Conservation (phyloP, 2,797 vertebrate species). For the Crypturellus tataupa region DNA sequence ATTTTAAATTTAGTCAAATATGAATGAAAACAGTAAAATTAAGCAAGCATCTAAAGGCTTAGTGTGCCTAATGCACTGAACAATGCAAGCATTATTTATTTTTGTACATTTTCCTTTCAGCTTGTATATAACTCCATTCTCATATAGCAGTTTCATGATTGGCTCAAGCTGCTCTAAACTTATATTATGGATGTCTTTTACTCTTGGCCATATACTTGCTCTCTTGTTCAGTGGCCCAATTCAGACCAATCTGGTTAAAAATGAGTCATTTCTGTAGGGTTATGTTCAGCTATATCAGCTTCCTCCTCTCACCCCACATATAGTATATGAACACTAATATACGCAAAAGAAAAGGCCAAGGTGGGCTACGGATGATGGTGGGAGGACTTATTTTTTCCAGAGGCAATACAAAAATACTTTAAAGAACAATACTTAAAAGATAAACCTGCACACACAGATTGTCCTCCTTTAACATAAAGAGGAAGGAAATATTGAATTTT, state of each 20-base stretch:
- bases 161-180: not conserved
- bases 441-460: not conserved
- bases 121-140: not conserved
- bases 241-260: not conserved
- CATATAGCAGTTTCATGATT: not conserved
- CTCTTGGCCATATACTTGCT: not conserved
- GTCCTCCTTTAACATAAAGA: not conserved
- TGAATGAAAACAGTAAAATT: not conserved
- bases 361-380: accelerated
- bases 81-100: not conserved
- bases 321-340: not conserved
- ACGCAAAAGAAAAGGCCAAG: not conserved
- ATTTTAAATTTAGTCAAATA: not conserved
- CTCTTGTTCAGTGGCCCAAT: not conserved
- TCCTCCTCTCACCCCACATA: not conserved
- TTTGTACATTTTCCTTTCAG: not conserved
- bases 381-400: not conserved
- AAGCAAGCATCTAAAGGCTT: not conserved
- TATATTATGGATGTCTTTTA: not conserved
- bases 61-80: not conserved
- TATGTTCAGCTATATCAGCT: not conserved
- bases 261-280: not conserved
- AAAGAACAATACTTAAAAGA: not conserved
- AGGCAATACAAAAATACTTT: not conserved
- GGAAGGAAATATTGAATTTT: not conserved